A percentile compares a stretch with the other conserved stretches of the same genome.
Conservation (phyloP, 2,797 vertebrate species). For the Chelonia mydas region DNA sequence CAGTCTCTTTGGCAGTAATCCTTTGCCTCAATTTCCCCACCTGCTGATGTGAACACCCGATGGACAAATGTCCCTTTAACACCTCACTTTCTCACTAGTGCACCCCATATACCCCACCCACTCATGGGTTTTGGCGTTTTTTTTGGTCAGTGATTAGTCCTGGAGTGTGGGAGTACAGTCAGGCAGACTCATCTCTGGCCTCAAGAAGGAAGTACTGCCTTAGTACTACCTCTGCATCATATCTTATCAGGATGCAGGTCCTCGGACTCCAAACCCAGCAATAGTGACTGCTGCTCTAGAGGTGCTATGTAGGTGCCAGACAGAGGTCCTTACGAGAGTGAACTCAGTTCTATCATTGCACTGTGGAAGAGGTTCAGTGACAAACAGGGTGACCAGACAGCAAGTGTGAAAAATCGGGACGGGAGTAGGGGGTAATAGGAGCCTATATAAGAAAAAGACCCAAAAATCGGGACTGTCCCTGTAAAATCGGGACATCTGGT, state of each 20-base stretch:
- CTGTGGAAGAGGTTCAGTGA: not conserved
- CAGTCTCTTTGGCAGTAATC: not conserved
- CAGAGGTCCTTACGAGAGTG: not conserved
- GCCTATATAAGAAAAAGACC: no score
- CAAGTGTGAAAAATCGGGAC: no score
- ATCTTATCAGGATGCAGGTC: not conserved
- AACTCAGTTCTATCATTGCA: not conserved
- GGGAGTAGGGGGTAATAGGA: no score
- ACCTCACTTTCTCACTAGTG: not conserved
- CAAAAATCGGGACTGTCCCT: no score
- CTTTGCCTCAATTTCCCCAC: slow-evolving; percentile 23
- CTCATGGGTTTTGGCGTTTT: no score
- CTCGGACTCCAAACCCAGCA: not conserved
- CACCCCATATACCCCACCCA: not conserved
- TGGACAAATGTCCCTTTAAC: not conserved
- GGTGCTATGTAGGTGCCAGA: not conserved
- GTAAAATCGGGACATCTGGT: no score
- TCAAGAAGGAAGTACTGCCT: not conserved
- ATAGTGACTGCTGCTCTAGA: not conserved
- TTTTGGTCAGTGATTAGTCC: not conserved
- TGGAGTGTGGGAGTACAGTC: not conserved
- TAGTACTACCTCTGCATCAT: not conserved
- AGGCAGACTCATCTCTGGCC: not conserved
- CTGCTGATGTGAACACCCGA: not conserved
- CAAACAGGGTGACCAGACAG: not conserved